Percentiles rank a stretch among this genome's conserved stretches.
phyloP scores from a whole-genome alignment of 2,797 vertebrate genomes.

The Acridotheres tristis region DNA sequence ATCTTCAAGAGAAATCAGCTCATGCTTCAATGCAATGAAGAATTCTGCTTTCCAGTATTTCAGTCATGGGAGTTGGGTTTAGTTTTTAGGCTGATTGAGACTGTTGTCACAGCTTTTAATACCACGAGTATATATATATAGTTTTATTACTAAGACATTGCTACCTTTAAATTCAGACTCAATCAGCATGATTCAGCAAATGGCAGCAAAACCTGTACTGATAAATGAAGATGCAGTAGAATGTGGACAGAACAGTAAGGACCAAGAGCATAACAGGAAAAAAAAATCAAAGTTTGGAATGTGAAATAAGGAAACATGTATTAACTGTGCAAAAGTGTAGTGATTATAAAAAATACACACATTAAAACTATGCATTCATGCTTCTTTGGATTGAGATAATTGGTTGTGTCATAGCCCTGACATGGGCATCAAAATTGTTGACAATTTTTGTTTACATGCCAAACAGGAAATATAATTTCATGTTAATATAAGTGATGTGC shows the following conservation, averaged over 20 bases:
- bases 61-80: not conserved
- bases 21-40: not conserved
- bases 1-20: not conserved
- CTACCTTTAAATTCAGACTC: not conserved
- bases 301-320: not conserved
- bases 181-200: not conserved
- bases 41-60: not conserved
- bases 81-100: not conserved
- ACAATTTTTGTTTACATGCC: not conserved
- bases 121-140: not conserved
- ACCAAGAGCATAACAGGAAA: not conserved
- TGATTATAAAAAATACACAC: not conserved
- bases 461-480: not conserved
- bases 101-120: not conserved
- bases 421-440: not conserved
- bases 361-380: not conserved
- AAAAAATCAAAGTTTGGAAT: not conserved
- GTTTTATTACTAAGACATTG: not conserved
- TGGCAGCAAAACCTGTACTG: not conserved
- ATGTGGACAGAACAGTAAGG: not conserved
- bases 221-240: not conserved
- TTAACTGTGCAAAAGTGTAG: not conserved
- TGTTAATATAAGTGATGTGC: not conserved
- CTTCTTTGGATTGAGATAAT: not conserved
- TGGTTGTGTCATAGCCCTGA: not conserved